Evolutionary conservation across 2,113 vertebrate species (phyloP), one percentile per base, ranked within the genome.

Genomic region (Rattus norvegicus): DNA sequence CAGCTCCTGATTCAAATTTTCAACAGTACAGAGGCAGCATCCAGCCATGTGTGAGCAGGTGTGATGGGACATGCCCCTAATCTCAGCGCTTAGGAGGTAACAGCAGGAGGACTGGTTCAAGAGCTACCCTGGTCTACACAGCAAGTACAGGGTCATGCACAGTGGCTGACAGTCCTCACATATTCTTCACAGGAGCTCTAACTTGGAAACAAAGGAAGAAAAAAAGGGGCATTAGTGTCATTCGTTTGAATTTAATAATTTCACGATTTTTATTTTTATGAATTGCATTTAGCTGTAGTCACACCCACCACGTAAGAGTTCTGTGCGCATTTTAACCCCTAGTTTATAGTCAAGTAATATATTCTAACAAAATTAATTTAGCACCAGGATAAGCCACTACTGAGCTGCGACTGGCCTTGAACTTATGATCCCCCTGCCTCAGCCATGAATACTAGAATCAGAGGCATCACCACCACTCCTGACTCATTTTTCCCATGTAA

Each of bases 201-300:
- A 75, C 84, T 89, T 77, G 12, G 39, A 54, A n/a, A 28, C 33
- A 67, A 76, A 67, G 52, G 26, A 5, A 49, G 10, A 59, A 49
- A 56, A 49, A 43, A n/a, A 67, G 33, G 39, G 8, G 56, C 69
- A 56, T 79, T 59, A 16, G n/a, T 49, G 56, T 36, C 17, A 1
- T 86, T 80, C 26, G 49, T 63, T 90, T 87, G 73, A 93, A 85
- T 95, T 85, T 88, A 80, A 93, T 0, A 88, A n/a, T 24, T 80
- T 72, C 77, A 17, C 43, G 70, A 79, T 90, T 75, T 69, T 77
- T 33, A 84, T 80, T 96, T 77, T 91, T 94, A 61, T 63, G 79
- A 88, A 93, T 93, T 96, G 54, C 69, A 90, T 93, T 94, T 63
- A 86, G 28, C 92, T 84, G 94, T 33, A 72, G 84, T 89, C 93